phyloP scores from a whole-genome alignment of 1,140 invertebrate species.

The Pseudoatta argentina region DNA sequence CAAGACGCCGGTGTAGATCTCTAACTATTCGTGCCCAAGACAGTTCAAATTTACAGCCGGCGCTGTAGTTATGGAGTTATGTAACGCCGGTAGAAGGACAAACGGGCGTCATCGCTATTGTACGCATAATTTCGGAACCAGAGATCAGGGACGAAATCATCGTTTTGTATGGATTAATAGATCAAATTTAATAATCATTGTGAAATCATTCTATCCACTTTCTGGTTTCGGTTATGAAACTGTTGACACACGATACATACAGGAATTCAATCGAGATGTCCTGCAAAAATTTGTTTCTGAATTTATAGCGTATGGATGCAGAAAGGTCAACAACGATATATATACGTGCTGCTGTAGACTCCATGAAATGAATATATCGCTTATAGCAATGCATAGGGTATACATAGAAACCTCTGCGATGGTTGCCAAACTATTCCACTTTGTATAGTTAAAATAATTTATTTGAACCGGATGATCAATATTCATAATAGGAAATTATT shows the following conservation, averaged over 20 bases:
- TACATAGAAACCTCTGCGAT: constrained; percentile 6
- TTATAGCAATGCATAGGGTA: constrained; percentile 5
- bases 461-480: constrained; percentile 8
- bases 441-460: constrained; percentile 39
- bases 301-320: constrained; percentile 46
- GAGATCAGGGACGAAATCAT: constrained; percentile 71
- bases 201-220: constrained; percentile 18
- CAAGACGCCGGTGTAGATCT: constrained; percentile 18
- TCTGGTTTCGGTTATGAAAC: constrained; percentile 12
- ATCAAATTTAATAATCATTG: constrained; percentile 55
- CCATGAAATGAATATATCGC: constrained; percentile 42
- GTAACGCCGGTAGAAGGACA: constrained; percentile 60
- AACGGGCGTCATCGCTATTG: constrained; percentile 55
- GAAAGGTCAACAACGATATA: constrained; percentile 51
- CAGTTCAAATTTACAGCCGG: constrained; percentile 41
- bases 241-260: constrained; percentile 26
- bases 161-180: constrained; percentile 71
- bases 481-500: constrained; percentile 8
- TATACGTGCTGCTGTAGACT: constrained; percentile 36
- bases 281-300: constrained; percentile 52
- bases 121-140: constrained; percentile 69
- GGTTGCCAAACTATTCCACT: constrained; percentile 2
- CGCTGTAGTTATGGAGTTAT: constrained; percentile 56
- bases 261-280: constrained; percentile 50
- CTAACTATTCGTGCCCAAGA: constrained; percentile 16